Base-by-base conservation (phyloP, 2,797 vertebrate species). In the Tragelaphus eurycerus region DNA sequence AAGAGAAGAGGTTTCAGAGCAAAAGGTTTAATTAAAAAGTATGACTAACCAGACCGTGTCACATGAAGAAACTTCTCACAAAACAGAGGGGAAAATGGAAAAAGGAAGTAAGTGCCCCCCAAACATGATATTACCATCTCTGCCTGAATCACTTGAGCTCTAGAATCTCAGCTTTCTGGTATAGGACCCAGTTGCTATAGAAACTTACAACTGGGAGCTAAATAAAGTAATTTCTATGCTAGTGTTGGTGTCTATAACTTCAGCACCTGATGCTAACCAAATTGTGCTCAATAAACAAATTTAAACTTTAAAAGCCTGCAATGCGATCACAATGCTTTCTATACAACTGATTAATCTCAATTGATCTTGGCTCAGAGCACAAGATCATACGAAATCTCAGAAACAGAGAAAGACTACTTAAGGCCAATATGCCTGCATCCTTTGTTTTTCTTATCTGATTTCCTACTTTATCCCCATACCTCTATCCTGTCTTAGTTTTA, bases 161-260 rank as follows among this genome's bases (percentile, higher is more conserved):
- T 89, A 98, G 93, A 98, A 98, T 98, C 97, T 98, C 98, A 89
- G 96, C 94, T 99, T 98, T 97, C 98, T 98, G 96, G 98, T 98
- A 97, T 91, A 98, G 98, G 95, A 98, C 96, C 83, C 97, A 98
- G 99, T 99, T 99, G 99, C 99, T 99, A 99, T 99, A 99, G 99
- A 99, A 99, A 99, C 99, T 99, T 99, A 98, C 98, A 98, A 99
- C 98, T 98, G 98, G 98, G 98, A 99, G 95, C 98, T 99, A 99
- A 99, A 99, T 99, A 99, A 99, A 99, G 98, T 98, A 98, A 99
- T 99, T 99, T 99, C 98, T 98, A 99, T 99, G 98, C 99, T 98
- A 98, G 98, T 98, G 98, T 97, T 98, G 98, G 98, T 98, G 98
- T 98, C 98, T 98, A 96, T 98, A 99, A 99, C 98, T 99, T 98